Evolutionary conservation across 2,113 vertebrate genomes (phyloP), one percentile per base, ranked within the genome.

Genomic region (Mellivora capensis): DNA sequence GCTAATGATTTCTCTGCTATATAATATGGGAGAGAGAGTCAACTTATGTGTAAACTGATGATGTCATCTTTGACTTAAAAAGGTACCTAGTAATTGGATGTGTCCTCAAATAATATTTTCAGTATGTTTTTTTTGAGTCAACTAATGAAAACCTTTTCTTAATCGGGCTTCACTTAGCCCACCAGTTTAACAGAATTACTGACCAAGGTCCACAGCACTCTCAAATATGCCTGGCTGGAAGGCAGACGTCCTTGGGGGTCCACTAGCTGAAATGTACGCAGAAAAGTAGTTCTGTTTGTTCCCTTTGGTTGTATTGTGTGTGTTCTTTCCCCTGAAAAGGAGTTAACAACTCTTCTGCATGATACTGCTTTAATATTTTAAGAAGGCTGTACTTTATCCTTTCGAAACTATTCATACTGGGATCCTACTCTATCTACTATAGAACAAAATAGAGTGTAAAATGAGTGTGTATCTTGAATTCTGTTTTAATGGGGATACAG

Each of bases 351-450:
- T 76, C 23, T 82, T 93, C 39, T 67, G 27, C 21, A 39, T 88
- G 31, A 57, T 69, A 21, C 23, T 8, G 39, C 44, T 61, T 94
- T 67, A 96, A 61, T 93, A 96, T 97, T 92, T 96, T 87, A 94
- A 86, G 71, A 82, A 2, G 42, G 74, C 37, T 94, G 37, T 23
- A 42, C 7, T 86, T 84, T 86, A 13, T 90, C 15, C 3, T 87
- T 54, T 91, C 44, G 87, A 81, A 95, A 80, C 21, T 57, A 17
- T 15, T 90, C 18, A 42, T 49, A 3, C 11, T 54, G 12, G 44
- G 89, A 74, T 77, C 76, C n/a, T 81, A 49, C 3, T 92, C n/a
- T 69, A n/a, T 91, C 83, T 83, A 18, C 18, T 93, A 0, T 77
- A 52, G 44, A 85, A 61, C 7, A 90, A 81, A 84, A 92, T 72